Conservation (phyloP, 2,888 invertebrate genomes). For the Antheraea assamensis region DNA sequence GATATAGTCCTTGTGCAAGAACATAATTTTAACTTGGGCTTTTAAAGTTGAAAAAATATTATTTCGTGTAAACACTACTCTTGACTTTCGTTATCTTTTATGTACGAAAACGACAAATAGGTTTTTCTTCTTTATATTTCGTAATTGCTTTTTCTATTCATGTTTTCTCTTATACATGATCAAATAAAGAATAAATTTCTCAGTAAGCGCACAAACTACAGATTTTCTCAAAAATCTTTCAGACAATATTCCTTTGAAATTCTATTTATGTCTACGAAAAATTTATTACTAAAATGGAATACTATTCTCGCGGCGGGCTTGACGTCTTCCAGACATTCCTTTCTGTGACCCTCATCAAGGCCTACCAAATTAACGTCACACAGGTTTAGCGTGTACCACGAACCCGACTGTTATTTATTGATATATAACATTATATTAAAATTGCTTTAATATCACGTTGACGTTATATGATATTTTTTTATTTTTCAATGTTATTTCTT, state of each 20-base stretch:
- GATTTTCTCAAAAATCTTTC: neutral
- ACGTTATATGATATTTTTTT: too few relatives aligned
- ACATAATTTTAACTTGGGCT: too few relatives aligned
- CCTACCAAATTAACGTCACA: constrained; percentile 40
- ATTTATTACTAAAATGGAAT: constrained; percentile 3
- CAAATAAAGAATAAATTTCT: neutral
- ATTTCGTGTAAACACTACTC: too few relatives aligned
- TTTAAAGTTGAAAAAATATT: too few relatives aligned
- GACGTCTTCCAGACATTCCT: constrained; percentile 14
- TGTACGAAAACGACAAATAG: too few relatives aligned
- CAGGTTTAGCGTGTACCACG: constrained; percentile 30
- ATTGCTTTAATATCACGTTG: neutral
- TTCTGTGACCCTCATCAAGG: constrained; percentile 37
- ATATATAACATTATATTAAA: constrained; percentile 6
- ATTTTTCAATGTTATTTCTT: too few relatives aligned
- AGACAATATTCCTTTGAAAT: constrained; percentile 3
- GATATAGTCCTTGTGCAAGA: too few relatives aligned
- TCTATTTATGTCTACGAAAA: neutral
- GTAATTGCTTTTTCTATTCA: too few relatives aligned
- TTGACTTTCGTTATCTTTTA: too few relatives aligned
- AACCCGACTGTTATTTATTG: constrained; percentile 27
- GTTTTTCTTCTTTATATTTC: too few relatives aligned
- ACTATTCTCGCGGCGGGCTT: constrained; percentile 15
- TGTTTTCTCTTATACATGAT: too few relatives aligned
- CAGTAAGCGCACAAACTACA: neutral